Conservation (phyloP, 2,888 invertebrate species). For the Bimastos eiseni region DNA sequence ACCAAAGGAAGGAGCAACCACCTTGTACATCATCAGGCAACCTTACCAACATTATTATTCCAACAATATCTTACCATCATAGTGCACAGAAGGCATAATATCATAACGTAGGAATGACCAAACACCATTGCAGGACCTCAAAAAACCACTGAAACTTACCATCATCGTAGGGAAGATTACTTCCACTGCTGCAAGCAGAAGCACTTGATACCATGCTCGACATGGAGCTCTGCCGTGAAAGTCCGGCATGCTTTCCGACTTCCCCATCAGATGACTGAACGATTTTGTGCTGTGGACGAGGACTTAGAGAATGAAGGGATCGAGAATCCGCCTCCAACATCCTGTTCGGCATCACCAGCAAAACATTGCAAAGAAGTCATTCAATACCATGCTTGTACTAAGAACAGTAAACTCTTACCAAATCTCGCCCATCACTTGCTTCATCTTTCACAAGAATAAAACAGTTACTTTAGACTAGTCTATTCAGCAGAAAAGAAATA, state of each 20-base stretch:
- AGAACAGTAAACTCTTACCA: background rate
- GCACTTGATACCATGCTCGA: constrained; percentile 25
- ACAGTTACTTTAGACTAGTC: background rate
- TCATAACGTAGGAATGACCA: background rate
- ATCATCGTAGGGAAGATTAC: background rate
- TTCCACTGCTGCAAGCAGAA: constrained; percentile 17
- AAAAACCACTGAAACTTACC: background rate
- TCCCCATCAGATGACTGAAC: background rate
- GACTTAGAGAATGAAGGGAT: constrained; percentile 24
- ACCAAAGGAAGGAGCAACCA: background rate
- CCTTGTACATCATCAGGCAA: background rate
- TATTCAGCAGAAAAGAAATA: background rate
- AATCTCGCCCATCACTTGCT: background rate
- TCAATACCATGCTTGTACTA: background rate
- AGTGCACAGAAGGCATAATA: background rate
- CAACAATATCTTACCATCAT: background rate
- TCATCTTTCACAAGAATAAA: background rate
- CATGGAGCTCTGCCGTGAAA: constrained; percentile 29
- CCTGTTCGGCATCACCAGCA: background rate
- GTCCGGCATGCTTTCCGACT: background rate
- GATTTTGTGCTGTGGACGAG: background rate
- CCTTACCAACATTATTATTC: background rate
- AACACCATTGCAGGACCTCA: background rate
- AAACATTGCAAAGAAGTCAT: background rate
- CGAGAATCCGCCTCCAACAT: constrained; percentile 28